Evolutionary conservation across 2,113 vertebrate genomes (phyloP).

Genomic region (Sitta europaea): DNA sequence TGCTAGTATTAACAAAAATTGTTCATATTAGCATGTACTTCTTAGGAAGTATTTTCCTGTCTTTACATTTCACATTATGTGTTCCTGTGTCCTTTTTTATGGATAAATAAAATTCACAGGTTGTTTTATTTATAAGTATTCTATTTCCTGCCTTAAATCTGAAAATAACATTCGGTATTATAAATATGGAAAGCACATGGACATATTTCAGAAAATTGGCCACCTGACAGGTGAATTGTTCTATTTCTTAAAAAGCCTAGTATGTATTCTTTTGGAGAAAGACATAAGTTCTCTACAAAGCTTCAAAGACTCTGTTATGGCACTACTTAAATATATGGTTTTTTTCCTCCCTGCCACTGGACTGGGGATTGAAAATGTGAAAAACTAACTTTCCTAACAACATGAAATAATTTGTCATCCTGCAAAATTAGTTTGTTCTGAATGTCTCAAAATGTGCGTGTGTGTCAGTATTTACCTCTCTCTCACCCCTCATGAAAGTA

Average conservation of each 20-base stretch:
- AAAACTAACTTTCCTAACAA: background rate
- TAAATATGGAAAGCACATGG: background rate
- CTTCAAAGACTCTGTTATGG: background rate
- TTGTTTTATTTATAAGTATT: background rate
- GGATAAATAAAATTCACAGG: background rate
- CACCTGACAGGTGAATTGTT: background rate
- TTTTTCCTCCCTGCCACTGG: background rate
- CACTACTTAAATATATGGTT: background rate
- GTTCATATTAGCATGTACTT: background rate
- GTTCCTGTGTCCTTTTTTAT: background rate
- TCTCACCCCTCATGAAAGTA: background rate
- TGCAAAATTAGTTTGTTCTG: constrained; percentile 9
- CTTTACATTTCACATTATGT: background rate
- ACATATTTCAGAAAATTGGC: background rate
- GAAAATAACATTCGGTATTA: background rate
- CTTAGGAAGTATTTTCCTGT: background rate
- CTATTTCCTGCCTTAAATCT: background rate
- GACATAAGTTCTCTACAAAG: background rate
- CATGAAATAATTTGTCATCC: background rate
- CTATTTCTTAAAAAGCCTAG: background rate
- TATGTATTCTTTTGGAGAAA: background rate
- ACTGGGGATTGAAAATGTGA: background rate
- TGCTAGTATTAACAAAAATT: background rate
- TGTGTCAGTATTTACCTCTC: background rate
- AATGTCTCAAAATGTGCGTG: background rate